Evolutionary conservation across 2,113 vertebrate genomes (phyloP).

Genomic region (Malaclemys terrapin): DNA sequence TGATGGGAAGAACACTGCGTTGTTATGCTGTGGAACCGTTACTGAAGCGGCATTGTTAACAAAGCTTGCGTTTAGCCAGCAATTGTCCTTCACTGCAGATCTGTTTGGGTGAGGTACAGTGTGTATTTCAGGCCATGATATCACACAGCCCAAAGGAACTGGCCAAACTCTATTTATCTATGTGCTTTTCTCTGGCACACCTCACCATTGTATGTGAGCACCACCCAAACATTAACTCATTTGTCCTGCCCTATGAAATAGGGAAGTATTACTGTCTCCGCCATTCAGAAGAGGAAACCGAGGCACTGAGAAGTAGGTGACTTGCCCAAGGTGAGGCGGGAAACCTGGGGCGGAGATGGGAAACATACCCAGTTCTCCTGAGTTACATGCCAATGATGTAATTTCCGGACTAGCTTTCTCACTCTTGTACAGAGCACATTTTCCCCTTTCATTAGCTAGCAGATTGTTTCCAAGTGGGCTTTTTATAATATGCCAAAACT

Average conservation of each 20-base stretch:
- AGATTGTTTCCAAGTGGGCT: background rate
- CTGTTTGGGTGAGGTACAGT: background rate
- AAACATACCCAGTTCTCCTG: background rate
- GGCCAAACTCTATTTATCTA: background rate
- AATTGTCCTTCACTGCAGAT: background rate
- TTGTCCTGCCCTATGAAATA: background rate
- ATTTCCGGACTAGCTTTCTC: background rate
- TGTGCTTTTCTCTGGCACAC: background rate
- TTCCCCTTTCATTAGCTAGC: background rate
- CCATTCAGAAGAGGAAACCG: background rate
- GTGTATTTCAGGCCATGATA: background rate
- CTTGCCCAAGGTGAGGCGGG: background rate
- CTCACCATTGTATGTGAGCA: background rate
- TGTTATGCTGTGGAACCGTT: background rate
- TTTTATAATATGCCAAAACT: background rate
- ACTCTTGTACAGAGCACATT: background rate
- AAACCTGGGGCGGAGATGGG: background rate
- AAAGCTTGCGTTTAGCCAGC: background rate
- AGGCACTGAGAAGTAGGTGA: background rate
- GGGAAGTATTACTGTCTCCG: background rate
- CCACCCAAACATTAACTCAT: background rate
- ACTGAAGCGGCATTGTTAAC: background rate
- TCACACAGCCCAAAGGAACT: background rate
- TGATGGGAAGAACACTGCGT: fast-evolving
- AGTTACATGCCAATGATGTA: background rate